These are phyloP conservation scores for Emys orbicularis DNA, from an alignment of 2,797 vertebrate genomes.

Conservation along the genomic window DNA sequence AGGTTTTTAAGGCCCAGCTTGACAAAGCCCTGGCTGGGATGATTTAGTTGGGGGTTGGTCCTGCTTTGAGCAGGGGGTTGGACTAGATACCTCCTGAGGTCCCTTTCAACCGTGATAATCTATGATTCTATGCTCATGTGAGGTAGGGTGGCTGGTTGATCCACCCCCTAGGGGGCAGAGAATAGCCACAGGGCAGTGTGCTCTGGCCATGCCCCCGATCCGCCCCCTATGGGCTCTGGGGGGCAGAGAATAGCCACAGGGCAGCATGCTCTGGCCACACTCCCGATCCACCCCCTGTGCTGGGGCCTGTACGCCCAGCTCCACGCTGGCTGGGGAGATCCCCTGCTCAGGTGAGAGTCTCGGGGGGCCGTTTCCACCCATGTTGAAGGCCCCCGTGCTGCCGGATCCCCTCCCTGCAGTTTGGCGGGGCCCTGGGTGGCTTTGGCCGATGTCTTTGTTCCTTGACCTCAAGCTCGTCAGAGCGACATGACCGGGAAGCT, in stretches of 20 bases:
- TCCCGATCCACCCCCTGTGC: no score
- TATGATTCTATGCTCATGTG: no score
- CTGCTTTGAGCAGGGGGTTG: no score
- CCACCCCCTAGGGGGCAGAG: background rate
- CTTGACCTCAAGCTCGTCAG: slow-evolving; percentile 81
- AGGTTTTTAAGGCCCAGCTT: no score
- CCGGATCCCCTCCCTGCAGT: background rate
- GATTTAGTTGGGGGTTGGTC: no score
- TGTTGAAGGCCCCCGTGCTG: no score
- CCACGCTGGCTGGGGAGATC: background rate
- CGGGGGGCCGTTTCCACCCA: background rate
- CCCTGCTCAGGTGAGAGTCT: background rate
- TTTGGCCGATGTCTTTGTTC: background rate
- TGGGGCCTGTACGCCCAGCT: background rate
- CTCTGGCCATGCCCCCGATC: no score
- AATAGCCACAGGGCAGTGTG: background rate
- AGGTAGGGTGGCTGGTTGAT: no score
- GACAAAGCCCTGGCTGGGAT: no score
- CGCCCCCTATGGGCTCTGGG: background rate
- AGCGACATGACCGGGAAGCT: slow-evolving; percentile 91
- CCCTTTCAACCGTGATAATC: no score
- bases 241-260: background rate
- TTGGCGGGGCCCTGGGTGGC: background rate
- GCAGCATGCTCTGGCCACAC: accelerated
- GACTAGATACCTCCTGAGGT: no score